Base-by-base conservation (phyloP, 2,888 invertebrate genomes). In the Trissoscelio sp. region DNA sequence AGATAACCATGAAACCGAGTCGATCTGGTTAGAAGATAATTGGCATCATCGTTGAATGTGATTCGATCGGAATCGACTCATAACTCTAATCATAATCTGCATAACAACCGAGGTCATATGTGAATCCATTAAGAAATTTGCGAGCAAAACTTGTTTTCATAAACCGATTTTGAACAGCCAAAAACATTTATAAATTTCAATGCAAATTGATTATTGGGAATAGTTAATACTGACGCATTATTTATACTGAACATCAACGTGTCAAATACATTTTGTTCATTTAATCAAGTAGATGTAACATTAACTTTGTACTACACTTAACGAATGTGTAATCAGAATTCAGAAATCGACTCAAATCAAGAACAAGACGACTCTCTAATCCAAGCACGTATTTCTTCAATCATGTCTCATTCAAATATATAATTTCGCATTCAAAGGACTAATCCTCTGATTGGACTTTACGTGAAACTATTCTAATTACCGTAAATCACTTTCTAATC, bases 1-100 rank as follows among this genome's bases (percentile, higher is more conserved):
- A 74, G 69, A 79, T 77, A 79, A 82, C 74, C 58, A 66, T 46
- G 74, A 55, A 82, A 57, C 66, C 44, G 22, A 58, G 16, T 67
- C 48, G 67, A 73, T 77, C 58, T 55, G 69, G 66, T 62, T 69
- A 55, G 67, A 70, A 79, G 79, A 70, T 81, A 81, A 79, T 82
- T 82, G 79, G 66, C 58, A 70, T 70, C 66, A 74, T 57, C 60
- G 69, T 79, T 75, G 79, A 81, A 79, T 79, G 60, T 62, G 51
- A 81, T 79, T 80, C 74, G 73, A 83, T 83, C 77, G 73, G 57
- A 82, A 82, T 82, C 77, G 66, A 62, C 70, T 53, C 72, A 64
- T 80, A 73, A 80, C 75, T 78, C 78, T 77, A 81, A 82, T 82
- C 81, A 81, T 74, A 80, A 82, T 82, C 79, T 82, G 66, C 82